Conservation (phyloP, 2,888 invertebrate species). For the Hecatera dysodea region DNA sequence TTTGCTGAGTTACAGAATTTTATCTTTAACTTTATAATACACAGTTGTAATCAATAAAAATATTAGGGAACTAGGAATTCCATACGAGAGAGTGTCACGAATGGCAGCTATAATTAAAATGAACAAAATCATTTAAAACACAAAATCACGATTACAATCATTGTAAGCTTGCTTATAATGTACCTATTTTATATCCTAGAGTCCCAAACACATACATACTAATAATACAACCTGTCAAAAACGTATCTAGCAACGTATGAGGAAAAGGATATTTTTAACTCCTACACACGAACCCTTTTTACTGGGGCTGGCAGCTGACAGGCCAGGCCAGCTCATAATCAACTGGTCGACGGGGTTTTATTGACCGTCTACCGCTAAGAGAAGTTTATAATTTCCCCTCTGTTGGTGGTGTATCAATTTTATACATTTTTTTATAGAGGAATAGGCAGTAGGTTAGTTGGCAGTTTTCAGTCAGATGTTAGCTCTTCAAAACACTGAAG, state of each 20-base stretch:
- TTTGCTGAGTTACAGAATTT: too few species aligned
- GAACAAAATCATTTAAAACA: too few species aligned
- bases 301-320: conserved; percentile 45
- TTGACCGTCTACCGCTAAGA: conserved; percentile 13
- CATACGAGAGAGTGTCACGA: too few species aligned
- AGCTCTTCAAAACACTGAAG: too few species aligned
- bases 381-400: conserved; percentile 25
- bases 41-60: too few species aligned
- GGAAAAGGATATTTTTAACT: conserved; percentile 33
- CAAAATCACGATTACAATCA: too few species aligned
- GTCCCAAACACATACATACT: not conserved
- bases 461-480: too few species aligned
- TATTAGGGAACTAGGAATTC: too few species aligned
- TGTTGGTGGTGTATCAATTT: conserved; percentile 10
- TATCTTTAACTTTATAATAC: too few species aligned
- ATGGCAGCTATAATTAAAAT: too few species aligned
- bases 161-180: not conserved
- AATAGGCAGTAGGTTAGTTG: too few species aligned
- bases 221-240: conserved; percentile 23
- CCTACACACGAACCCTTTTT: conserved; percentile 44
- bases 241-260: not conserved
- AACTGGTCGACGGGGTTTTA: not conserved
- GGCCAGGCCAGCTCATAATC: conserved; percentile 14
- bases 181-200: not conserved
- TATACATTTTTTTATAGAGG: not conserved